These are phyloP conservation scores for Halictus quadricinctus DNA, from an alignment of 2,888 invertebrate genomes.

Conservation along the genomic window DNA sequence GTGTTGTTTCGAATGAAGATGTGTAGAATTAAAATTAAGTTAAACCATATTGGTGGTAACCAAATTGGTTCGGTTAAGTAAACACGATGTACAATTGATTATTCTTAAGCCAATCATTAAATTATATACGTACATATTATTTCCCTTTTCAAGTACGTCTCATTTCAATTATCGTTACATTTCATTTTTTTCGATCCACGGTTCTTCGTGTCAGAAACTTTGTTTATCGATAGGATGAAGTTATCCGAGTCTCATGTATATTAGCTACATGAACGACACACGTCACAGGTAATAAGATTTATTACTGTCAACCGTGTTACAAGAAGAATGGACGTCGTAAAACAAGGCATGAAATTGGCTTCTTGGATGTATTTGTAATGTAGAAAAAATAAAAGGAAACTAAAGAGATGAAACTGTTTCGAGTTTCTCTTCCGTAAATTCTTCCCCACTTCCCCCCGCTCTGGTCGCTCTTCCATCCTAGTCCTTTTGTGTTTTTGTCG, in stretches of 20 bases:
- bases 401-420: slow-evolving; percentile 40
- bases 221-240: slow-evolving; percentile 33
- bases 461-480: neutral
- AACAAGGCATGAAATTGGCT: slow-evolving; percentile 68
- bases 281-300: slow-evolving; percentile 31
- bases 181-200: neutral
- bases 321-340: slow-evolving; percentile 48
- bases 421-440: slow-evolving; percentile 27
- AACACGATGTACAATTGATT: slow-evolving; percentile 45
- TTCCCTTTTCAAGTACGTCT: neutral
- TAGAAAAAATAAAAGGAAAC: slow-evolving; percentile 59
- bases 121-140: neutral
- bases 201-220: neutral
- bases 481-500: neutral
- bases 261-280: neutral
- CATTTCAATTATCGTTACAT: neutral
- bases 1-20: slow-evolving; percentile 40
- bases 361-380: slow-evolving; percentile 71
- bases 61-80: slow-evolving; percentile 63
- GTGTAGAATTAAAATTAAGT: slow-evolving; percentile 55
- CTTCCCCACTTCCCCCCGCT: neutral
- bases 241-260: neutral
- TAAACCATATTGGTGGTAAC: slow-evolving; percentile 52
- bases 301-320: slow-evolving; percentile 39
- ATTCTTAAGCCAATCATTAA: slow-evolving; percentile 41